Evolutionary conservation across 2,113 vertebrate species (phyloP), one percentile per base, ranked within the genome.

Genomic region (Aramus guarauna): DNA sequence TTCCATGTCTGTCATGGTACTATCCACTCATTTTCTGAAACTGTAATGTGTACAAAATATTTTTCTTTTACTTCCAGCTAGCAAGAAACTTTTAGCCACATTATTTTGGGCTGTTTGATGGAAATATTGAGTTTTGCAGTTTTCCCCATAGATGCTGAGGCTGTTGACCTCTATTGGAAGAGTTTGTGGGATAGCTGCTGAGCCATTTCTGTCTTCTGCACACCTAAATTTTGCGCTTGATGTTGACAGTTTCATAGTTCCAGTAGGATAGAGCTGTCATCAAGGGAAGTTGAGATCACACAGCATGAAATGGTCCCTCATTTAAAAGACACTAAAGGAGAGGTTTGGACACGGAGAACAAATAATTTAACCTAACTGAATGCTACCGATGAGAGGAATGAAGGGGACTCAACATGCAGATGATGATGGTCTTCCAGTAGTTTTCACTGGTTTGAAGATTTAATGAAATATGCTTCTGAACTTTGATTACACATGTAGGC

Each of bases 171-270:
- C 87, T 94, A 2, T 89, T 92, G 91, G 91, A 91, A 92, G 68
- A 92, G 73, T 91, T 79, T 95, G 84, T 88, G 76, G 80, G 53
- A 89, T 78, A 76, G 86, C 58, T 92, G 58, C 84, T 79, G 90
- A 97, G 84, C 87, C 74, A 85, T 92, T 95, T 94, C 64, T 95
- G 74, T 94, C 92, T 96, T 85, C 94, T 95, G 81, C 56, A 92
- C 89, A 90, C 77, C 89, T 95, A 94, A 75, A 90, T 97, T 96
- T 97, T 91, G 78, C 89, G 91, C 86, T 56, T 80, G 81, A 88
- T 88, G 74, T 90, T 97, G 94, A 96, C 95, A 96, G 89, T 95
- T 97, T 97, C 96, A 92, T 90, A 79, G 93, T 83, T 94, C 53
- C 91, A 92, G 87, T 94, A 79, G 95, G 93, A 96, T 80, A 88